Percentiles rank a stretch among this genome's conserved stretches.
Evolutionary conservation across 2,888 invertebrate genomes (phyloP).

Genomic region (Apamea epomidion): DNA sequence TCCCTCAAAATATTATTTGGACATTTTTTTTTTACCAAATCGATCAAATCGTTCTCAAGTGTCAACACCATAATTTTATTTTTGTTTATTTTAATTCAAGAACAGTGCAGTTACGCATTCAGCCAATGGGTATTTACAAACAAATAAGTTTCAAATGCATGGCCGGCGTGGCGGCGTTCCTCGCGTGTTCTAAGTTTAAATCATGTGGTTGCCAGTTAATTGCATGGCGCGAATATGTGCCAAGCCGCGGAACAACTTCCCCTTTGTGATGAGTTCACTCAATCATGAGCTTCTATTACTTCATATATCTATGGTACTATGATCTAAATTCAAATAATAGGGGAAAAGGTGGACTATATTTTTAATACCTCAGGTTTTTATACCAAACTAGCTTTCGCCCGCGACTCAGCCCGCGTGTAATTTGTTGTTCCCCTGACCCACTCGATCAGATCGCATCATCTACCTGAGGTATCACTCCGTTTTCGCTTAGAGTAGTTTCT

Average conservation of each 20-base stretch:
- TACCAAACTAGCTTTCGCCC: background rate
- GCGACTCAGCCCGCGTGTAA: too few relatives aligned
- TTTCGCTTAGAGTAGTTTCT: too few relatives aligned
- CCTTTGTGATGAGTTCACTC: constrained; percentile 27
- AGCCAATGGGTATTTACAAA: background rate
- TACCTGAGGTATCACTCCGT: too few relatives aligned
- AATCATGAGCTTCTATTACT: constrained; percentile 23
- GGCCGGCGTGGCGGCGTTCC: background rate
- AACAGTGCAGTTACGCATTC: background rate
- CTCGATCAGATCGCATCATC: too few relatives aligned
- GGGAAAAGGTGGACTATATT: background rate
- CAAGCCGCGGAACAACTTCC: constrained; percentile 48
- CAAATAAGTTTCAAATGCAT: constrained; percentile 11
- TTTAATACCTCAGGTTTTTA: background rate
- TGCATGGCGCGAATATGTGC: constrained; percentile 58
- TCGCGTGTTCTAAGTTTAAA: constrained; percentile 52
- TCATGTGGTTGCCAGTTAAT: constrained; percentile 59
- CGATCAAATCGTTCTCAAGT: background rate
- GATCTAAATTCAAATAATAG: constrained; percentile 8
- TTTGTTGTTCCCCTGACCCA: too few relatives aligned
- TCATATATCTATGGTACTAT: background rate
- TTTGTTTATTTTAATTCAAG: background rate
- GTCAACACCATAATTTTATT: background rate
- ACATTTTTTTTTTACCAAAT: background rate
- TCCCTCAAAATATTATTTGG: background rate